Conservation (phyloP, 2,888 invertebrate genomes). For the Drymonia ruficornis region DNA sequence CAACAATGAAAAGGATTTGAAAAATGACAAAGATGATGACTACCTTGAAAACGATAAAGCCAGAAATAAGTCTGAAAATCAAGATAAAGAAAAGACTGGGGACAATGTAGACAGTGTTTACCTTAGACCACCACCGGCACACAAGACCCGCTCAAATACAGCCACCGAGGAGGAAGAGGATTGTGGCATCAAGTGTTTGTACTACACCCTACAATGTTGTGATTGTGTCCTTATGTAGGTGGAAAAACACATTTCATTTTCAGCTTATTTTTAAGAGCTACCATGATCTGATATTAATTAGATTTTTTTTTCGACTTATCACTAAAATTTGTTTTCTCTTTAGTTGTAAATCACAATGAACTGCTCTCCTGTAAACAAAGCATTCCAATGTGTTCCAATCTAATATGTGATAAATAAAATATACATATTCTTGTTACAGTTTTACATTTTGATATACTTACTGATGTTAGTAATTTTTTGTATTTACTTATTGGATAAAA, state of each 20-base stretch:
- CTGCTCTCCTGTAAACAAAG: constrained; percentile 10
- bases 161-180: constrained; percentile 79
- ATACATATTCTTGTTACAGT: constrained; percentile 16
- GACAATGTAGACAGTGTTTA: constrained; percentile 75
- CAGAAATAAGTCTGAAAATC: constrained; percentile 42
- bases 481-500: neutral
- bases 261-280: constrained; percentile 10
- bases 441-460: constrained; percentile 3
- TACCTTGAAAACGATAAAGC: constrained; percentile 57
- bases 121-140: constrained; percentile 54
- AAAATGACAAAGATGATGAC: constrained; percentile 42
- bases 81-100: constrained; percentile 47
- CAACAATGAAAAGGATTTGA: constrained; percentile 45
- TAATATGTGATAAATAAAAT: constrained; percentile 24
- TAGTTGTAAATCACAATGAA: constrained; percentile 6
- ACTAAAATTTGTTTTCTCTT: constrained; percentile 4
- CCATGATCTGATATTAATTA: constrained; percentile 11
- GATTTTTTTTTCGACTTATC: neutral
- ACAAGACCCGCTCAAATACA: constrained; percentile 53
- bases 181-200: constrained; percentile 86
- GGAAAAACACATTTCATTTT: constrained; percentile 12
- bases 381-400: constrained; percentile 28
- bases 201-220: constrained; percentile 86
- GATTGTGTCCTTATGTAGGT: constrained; percentile 83
- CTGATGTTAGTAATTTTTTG: neutral